These are phyloP conservation scores for Xiphophorus hellerii DNA, from an alignment of 2,113 vertebrate genomes.

Conservation along the genomic window DNA sequence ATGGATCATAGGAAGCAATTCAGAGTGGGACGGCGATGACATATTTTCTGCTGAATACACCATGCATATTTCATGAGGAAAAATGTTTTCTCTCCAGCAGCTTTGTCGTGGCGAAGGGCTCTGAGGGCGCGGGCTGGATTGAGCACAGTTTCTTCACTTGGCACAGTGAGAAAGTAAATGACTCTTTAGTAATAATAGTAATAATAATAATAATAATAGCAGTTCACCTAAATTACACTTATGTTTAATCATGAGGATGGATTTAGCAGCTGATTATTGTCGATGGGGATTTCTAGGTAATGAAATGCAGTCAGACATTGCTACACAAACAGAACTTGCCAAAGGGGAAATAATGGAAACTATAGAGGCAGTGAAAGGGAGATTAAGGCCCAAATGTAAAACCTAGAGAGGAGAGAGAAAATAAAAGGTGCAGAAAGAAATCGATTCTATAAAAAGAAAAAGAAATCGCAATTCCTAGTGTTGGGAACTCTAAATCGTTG, in stretches of 20 bases:
- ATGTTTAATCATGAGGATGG: constrained; percentile 3
- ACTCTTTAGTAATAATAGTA: neutral
- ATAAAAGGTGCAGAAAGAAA: no score
- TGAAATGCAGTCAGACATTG: neutral
- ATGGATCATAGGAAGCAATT: constrained; percentile 52
- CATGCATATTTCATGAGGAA: constrained; percentile 66
- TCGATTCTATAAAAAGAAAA: no score
- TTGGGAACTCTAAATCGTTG: no score
- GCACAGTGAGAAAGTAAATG: constrained; percentile 16
- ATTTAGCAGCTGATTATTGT: neutral
- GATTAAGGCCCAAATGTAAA: neutral
- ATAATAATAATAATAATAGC: no score
- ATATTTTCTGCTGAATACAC: constrained; percentile 61
- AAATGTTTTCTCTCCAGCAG: constrained; percentile 54
- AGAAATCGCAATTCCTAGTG: no score
- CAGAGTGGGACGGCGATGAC: constrained; percentile 41
- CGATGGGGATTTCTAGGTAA: neutral
- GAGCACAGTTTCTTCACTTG: neutral
- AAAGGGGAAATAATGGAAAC: neutral
- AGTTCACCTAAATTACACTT: constrained; percentile 11
- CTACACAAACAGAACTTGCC: neutral
- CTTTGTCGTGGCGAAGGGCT: constrained; percentile 36
- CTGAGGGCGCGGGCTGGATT: constrained; percentile 28
- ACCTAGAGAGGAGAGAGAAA: no score
- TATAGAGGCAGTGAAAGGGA: neutral